Base-by-base conservation (phyloP, 1,140 invertebrate species). In the Tetraneura akinire region DNA sequence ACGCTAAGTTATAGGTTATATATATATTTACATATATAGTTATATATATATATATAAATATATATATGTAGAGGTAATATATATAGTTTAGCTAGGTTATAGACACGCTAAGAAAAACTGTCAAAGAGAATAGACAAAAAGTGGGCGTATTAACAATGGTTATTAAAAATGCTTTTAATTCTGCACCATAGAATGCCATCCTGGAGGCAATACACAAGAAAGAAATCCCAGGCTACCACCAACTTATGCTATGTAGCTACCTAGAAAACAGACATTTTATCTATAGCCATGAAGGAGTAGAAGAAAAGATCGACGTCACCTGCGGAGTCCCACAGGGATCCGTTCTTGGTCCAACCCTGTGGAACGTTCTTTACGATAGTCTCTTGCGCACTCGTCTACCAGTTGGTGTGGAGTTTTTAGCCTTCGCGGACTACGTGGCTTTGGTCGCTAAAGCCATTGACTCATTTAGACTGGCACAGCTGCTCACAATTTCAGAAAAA, bases 291-390 rank as follows among this genome's bases (percentile, higher is more conserved):
- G 47, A 8, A 49, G 10, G 47, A 1, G 47, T 8, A 10, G 10
- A 16, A 4, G 47, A 10, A 16, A 2, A 3, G 47, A 45, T 10
- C 47, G 11, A 49, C 47, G 14, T 49, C 1, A 6, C 47, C 4
- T 10, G 53, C 16, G 82, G 81, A 13, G 83, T 84, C 16, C 83
- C 85, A 3, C 84, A 86, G 68, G 84, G 85, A 0, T 84, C 83
- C 1, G 81, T 85, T 5, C 70, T 85, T 0, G 84, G 84, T 1
- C 85, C 84, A 0, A 82, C 82, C 18, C 70, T 86, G 0, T 85
- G 85, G 84, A 85, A 85, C 47, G 64, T 82, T 3, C 32, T 81
- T 0, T 86, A 85, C 37, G 84, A 86, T 62, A 81, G 55, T 8
- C 37, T 86, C 1, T 80, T 86, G 23, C 14, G 81, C 3, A n/a